A percentile compares a stretch with the other conserved stretches of the same genome.
Evolutionary conservation across 2,888 invertebrate species (phyloP).

Genomic region (Myopa tessellatipennis): DNA sequence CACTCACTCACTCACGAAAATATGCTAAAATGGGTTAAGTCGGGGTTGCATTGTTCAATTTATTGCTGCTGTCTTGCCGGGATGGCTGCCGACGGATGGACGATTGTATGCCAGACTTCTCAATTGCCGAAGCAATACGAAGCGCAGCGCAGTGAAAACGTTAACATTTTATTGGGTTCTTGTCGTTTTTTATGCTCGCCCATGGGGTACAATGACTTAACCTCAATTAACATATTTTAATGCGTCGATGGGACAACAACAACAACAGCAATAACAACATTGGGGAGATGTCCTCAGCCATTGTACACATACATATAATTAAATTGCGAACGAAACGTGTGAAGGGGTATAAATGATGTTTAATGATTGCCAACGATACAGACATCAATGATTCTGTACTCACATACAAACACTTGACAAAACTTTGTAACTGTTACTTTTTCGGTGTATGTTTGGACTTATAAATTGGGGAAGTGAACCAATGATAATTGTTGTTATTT

Average conservation of each 20-base stretch:
- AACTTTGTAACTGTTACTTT: too few species aligned
- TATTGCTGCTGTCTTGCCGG: slow-evolving; percentile 16
- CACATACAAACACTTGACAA: too few species aligned
- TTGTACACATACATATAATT: neutral
- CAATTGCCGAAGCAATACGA: neutral
- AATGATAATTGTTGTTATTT: too few species aligned
- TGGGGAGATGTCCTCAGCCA: neutral
- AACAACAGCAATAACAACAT: neutral
- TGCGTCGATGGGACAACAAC: slow-evolving; percentile 1
- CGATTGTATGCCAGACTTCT: slow-evolving; percentile 24
- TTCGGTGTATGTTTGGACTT: too few species aligned
- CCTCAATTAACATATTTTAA: slow-evolving; percentile 35
- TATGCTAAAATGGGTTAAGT: slow-evolving; percentile 36
- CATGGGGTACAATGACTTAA: slow-evolving; percentile 22
- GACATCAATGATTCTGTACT: too few species aligned
- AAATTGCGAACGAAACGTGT: neutral
- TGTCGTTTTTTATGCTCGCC: slow-evolving; percentile 4
- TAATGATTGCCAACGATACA: too few species aligned
- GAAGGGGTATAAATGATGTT: too few species aligned
- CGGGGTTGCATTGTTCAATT: slow-evolving; percentile 31
- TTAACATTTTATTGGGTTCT: slow-evolving; percentile 29
- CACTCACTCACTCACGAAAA: slow-evolving; percentile 12
- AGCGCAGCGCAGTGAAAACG: slow-evolving; percentile 7
- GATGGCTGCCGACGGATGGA: neutral
- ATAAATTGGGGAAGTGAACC: too few species aligned